Base-by-base conservation (phyloP, 1,140 invertebrate species). In the Brachionus plicatilis region DNA sequence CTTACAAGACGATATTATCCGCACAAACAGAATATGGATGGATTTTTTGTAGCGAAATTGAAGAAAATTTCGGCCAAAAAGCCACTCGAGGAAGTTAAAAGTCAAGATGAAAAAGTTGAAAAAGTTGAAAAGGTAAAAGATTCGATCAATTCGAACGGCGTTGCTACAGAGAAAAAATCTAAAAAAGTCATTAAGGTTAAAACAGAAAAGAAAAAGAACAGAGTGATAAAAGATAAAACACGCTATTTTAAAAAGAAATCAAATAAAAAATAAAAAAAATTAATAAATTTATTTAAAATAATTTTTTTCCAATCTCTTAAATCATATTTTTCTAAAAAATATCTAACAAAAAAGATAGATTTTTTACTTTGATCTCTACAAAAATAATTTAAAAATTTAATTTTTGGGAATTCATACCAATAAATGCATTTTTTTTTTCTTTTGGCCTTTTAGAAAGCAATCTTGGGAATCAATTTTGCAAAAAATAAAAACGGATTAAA, bases 1-100 rank as follows among this genome's bases (percentile, higher is more conserved):
- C 89, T 96, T 24, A 94, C 95, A 0, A 93, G 93, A 90, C 91
- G 97, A 85, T 98, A 96, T 91, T 99, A 99, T 91, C 97, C 97
- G 3, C 97, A 99, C 89, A 93, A 94, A 14, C 96, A 99, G 88
- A 99, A 99, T 89, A 95, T 99, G 93, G 97, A 99, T 91, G 98
- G 98, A 41, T 99, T 99, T 89, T 99, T 96, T 92, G 96, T 99
- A 12, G 96, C 96, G 4, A 99, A 99, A 91, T 89, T 99, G 0
- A 96, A 97, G 90, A 99, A 99, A 88, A 94, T 97, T 88, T 95
- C 94, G 0, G 96, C 41, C 41, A 75, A 84, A 45, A 56, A 56
- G 37, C 68, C 83, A 41, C n/a, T 33, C 17, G 68, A 24, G 20
- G 68, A 76, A 41, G 45, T 29, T 0, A 84, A 84, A 84, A 70